Percentiles rank a stretch among this genome's conserved stretches.
Evolutionary conservation across 1,140 invertebrate genomes (phyloP).

Genomic region (Matsumurasca onukii): DNA sequence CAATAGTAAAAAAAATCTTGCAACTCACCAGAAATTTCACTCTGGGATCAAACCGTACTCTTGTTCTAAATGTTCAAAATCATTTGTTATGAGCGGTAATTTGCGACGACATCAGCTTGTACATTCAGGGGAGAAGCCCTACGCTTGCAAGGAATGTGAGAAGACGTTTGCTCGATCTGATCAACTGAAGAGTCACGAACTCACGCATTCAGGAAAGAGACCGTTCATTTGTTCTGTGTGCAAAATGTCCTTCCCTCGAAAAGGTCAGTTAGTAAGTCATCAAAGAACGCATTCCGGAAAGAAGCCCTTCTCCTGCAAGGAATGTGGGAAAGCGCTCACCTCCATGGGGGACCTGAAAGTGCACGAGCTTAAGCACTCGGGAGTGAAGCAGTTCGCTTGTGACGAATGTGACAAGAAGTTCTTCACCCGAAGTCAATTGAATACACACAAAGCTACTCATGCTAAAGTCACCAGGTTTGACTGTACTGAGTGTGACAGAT

Average conservation of each 20-base stretch:
- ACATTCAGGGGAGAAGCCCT: conserved; percentile 58
- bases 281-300: conserved; percentile 84
- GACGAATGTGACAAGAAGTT: conserved; percentile 84
- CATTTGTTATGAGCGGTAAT: no score
- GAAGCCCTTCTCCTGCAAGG: conserved; percentile 85
- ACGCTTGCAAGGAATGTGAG: conserved; percentile 65
- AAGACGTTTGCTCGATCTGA: conserved; percentile 69
- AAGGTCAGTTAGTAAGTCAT: no score
- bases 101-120: no score
- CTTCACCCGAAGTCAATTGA: conserved; percentile 88
- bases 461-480: no score
- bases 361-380: conserved; percentile 92
- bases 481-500: no score
- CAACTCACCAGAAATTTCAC: no score
- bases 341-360: conserved; percentile 89
- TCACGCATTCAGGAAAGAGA: no score
- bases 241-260: no score
- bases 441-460: conserved; percentile 61
- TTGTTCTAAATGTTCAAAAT: no score
- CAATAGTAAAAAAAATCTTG: no score
- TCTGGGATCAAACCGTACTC: no score
- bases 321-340: conserved; percentile 86
- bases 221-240: no score
- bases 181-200: conserved; percentile 60
- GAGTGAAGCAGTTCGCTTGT: conserved; percentile 90